Conservation (phyloP, 2,797 vertebrate genomes). For the Kryptopterus vitreolus region DNA sequence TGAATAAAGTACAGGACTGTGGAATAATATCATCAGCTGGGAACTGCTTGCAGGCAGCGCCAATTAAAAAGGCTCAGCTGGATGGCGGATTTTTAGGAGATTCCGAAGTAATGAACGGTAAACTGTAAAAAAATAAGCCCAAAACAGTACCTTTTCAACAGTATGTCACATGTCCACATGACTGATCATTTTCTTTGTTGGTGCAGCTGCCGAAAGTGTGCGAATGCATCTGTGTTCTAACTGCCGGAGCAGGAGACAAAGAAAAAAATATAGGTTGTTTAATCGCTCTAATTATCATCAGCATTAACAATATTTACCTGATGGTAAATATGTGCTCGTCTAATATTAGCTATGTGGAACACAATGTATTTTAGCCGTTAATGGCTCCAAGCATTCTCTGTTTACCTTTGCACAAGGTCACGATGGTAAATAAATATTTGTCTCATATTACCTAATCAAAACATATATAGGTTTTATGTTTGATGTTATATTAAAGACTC, state of each 20-base stretch:
- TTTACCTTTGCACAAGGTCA: neutral
- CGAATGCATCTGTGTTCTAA: neutral
- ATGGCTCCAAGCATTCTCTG: neutral
- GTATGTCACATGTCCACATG: neutral
- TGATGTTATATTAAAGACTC: no score
- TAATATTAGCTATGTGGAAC: neutral
- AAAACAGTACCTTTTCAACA: neutral
- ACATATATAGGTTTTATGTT: no score
- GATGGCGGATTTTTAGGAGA: neutral
- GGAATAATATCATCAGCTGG: neutral
- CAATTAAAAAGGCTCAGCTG: neutral
- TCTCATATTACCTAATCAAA: no score
- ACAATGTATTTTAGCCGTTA: neutral
- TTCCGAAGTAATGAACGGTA: neutral
- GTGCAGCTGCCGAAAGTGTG: neutral
- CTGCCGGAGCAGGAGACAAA: neutral
- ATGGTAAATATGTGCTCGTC: neutral
- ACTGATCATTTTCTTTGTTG: neutral
- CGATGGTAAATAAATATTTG: no score
- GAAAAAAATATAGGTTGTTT: neutral
- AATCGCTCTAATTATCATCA: neutral
- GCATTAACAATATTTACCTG: conserved; percentile 1
- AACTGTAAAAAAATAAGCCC: neutral
- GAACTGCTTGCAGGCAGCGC: neutral
- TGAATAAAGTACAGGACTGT: neutral